Conservation (phyloP, 92 coral and sea anemone species). For the Heliopora coerulea region DNA sequence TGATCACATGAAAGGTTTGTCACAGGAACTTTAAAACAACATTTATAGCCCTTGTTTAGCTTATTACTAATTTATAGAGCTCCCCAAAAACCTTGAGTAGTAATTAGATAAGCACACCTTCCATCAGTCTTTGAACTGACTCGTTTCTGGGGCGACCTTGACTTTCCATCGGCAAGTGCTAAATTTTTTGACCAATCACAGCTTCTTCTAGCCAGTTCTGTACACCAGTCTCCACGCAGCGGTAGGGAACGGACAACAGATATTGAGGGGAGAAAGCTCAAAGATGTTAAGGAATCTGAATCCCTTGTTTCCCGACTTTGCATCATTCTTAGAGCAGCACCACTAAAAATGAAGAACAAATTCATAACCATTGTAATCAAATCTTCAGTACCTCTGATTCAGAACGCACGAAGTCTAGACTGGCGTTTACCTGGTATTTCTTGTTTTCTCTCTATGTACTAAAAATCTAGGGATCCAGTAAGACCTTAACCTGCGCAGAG, state of each 20-base stretch:
- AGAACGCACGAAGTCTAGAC: background rate
- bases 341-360: too few species aligned
- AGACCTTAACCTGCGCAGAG: conserved; percentile 83
- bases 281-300: background rate
- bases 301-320: conserved; percentile 8
- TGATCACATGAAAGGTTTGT: too few species aligned
- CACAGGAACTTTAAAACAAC: too few species aligned
- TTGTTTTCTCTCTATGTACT: conserved; percentile 85
- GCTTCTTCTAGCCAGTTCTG: conserved; percentile 89
- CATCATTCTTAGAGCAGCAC: background rate
- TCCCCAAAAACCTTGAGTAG: too few species aligned
- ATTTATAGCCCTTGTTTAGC: too few species aligned
- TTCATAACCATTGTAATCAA: too few species aligned
- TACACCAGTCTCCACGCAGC: conserved; percentile 98
- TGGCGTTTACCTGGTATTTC: conserved; percentile 59
- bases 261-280: conserved; percentile 89
- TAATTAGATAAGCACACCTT: conserved; percentile 12
- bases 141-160: conserved; percentile 1
- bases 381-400: too few species aligned
- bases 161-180: conserved; percentile 2
- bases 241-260: conserved; percentile 94
- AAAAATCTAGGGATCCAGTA: conserved; percentile 97
- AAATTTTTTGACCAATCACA: conserved; percentile 37
- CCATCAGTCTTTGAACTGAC: background rate
- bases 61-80: too few species aligned